phyloP scores from a whole-genome alignment of 2,888 invertebrate species.

The Adela reaumurella region DNA sequence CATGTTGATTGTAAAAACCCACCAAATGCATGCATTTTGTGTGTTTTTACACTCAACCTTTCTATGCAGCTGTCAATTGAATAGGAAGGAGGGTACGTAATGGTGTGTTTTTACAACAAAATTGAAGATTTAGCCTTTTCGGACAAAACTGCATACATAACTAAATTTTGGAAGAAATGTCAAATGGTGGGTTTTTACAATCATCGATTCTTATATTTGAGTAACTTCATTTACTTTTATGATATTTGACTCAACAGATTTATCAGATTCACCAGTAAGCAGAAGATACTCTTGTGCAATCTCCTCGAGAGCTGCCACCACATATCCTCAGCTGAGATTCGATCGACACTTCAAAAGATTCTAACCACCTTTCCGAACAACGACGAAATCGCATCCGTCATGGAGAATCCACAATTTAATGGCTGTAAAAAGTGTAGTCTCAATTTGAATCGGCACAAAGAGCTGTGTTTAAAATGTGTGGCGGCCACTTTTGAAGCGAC shows the following conservation, averaged over 20 bases:
- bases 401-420: slow-evolving; percentile 11
- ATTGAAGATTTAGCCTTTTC: no score
- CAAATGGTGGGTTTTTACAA: no score
- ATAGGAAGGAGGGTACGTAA: no score
- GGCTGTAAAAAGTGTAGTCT: slow-evolving; percentile 25
- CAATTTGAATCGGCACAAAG: slow-evolving; percentile 26
- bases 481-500: slow-evolving; percentile 29
- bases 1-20: no score
- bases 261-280: slow-evolving; percentile 30
- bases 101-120: no score
- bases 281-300: slow-evolving; percentile 37
- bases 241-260: slow-evolving; percentile 26
- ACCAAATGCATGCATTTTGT: no score
- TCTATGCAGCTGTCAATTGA: no score
- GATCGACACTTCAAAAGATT: slow-evolving; percentile 33
- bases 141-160: no score
- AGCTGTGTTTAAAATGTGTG: slow-evolving; percentile 35
- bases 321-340: slow-evolving; percentile 31
- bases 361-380: slow-evolving; percentile 34
- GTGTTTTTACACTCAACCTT: no score
- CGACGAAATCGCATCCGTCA: slow-evolving; percentile 21
- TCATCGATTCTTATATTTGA: no score
- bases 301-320: slow-evolving; percentile 28
- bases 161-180: no score
- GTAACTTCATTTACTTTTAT: no score